Conservation (phyloP, 2,888 invertebrate genomes). For the Coelopa pilipes region DNA sequence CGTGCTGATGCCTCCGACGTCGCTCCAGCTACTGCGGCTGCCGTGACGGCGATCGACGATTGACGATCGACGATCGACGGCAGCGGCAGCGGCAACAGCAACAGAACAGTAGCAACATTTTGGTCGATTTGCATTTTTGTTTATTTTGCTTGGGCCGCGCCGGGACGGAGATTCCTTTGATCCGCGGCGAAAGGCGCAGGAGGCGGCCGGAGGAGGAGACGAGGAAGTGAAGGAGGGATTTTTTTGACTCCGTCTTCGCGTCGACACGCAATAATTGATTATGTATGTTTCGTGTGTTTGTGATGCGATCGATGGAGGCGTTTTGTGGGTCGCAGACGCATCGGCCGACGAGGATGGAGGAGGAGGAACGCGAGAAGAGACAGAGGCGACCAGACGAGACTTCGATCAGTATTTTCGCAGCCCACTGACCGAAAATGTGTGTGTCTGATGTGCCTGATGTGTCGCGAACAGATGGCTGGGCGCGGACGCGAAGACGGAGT, state of each 20-base stretch:
- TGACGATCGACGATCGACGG: neutral
- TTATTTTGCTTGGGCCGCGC: neutral
- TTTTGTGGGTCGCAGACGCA: constrained; percentile 22
- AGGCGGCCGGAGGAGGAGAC: neutral
- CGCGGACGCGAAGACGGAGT: neutral
- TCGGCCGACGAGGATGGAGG: neutral
- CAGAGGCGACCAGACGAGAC: neutral
- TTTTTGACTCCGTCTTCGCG: no score
- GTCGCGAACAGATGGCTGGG: no score
- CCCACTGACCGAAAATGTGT: constrained; percentile 2
- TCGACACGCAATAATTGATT: constrained; percentile 1
- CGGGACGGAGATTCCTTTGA: neutral
- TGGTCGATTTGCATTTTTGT: neutral
- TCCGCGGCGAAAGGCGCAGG: no score
- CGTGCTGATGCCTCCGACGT: no score
- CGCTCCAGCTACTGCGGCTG: no score
- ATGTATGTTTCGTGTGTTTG: constrained; percentile 2
- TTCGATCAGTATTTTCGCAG: constrained; percentile 26
- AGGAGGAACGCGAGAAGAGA: neutral
- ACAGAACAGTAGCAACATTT: constrained; percentile 1
- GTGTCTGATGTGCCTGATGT: no score
- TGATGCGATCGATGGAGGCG: neutral
- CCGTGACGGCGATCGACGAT: no score
- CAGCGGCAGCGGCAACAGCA: no score
- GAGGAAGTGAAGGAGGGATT: neutral